These are phyloP conservation scores for Ataeniobius toweri DNA, from an alignment of 2,797 vertebrate genomes.

Conservation along the genomic window DNA sequence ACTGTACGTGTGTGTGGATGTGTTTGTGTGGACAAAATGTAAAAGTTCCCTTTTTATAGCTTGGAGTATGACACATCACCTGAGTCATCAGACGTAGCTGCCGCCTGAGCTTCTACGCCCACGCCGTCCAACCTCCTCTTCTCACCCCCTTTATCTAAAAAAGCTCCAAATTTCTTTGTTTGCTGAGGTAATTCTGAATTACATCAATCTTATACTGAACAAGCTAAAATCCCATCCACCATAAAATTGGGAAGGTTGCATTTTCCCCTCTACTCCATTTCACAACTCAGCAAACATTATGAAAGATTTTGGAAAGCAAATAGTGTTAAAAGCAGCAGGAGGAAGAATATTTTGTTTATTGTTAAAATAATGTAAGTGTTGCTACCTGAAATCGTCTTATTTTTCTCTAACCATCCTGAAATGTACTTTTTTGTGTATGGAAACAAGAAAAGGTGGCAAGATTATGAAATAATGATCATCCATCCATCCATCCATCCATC, in stretches of 20 bases:
- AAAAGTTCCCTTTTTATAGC: slow-evolving; percentile 81
- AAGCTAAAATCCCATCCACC: slow-evolving; percentile 9
- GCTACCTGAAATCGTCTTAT: neutral
- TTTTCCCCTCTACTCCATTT: neutral
- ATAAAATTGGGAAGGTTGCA: slow-evolving; percentile 30
- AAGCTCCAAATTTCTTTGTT: slow-evolving; percentile 36
- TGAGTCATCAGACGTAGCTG: slow-evolving; percentile 74
- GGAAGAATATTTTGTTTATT: neutral
- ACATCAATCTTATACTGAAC: slow-evolving; percentile 9
- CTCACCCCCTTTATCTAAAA: slow-evolving; percentile 19
- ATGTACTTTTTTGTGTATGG: too few species aligned
- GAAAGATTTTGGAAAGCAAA: neutral
- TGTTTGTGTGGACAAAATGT: slow-evolving; percentile 74
- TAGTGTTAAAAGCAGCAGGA: neutral
- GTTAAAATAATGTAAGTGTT: neutral
- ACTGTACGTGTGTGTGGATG: slow-evolving; percentile 40
- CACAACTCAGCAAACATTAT: neutral
- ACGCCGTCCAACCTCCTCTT: slow-evolving; percentile 40
- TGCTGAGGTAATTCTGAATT: slow-evolving; percentile 17
- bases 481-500: neutral
- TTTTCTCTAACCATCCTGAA: neutral
- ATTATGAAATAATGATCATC: neutral
- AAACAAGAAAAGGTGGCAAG: neutral
- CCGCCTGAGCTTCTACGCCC: slow-evolving; percentile 56
- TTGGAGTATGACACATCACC: slow-evolving; percentile 79